Evolutionary conservation across 2,113 vertebrate genomes (phyloP).

Genomic region (Podilymbus podiceps): DNA sequence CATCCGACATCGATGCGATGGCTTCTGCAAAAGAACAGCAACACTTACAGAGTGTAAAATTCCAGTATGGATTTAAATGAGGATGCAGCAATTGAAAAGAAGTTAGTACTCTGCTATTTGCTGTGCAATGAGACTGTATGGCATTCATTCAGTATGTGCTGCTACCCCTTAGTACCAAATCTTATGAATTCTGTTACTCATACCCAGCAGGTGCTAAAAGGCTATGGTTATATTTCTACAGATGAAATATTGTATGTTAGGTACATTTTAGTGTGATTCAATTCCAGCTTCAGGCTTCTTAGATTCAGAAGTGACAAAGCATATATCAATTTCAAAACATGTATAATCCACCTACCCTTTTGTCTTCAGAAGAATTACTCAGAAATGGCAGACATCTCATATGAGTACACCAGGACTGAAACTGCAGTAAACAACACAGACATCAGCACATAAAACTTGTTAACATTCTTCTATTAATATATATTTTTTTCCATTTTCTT

Average conservation of each 20-base stretch:
- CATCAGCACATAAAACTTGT: neutral
- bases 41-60: neutral
- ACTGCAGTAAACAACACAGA: neutral
- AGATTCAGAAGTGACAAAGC: neutral
- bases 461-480: neutral
- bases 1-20: neutral
- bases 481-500: neutral
- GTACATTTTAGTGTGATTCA: neutral
- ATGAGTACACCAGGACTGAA: neutral
- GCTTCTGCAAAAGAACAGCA: neutral
- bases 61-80: neutral
- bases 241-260: neutral
- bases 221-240: neutral
- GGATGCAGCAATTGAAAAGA: neutral
- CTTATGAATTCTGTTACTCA: neutral
- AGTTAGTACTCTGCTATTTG: neutral
- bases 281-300: neutral
- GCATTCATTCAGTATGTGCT: neutral
- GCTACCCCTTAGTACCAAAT: neutral
- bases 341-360: neutral
- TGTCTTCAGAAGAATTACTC: neutral
- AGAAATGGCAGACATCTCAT: neutral
- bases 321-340: neutral
- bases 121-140: neutral
- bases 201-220: neutral